Conservation (phyloP, 2,113 vertebrate species). For the Noturus placidus region DNA sequence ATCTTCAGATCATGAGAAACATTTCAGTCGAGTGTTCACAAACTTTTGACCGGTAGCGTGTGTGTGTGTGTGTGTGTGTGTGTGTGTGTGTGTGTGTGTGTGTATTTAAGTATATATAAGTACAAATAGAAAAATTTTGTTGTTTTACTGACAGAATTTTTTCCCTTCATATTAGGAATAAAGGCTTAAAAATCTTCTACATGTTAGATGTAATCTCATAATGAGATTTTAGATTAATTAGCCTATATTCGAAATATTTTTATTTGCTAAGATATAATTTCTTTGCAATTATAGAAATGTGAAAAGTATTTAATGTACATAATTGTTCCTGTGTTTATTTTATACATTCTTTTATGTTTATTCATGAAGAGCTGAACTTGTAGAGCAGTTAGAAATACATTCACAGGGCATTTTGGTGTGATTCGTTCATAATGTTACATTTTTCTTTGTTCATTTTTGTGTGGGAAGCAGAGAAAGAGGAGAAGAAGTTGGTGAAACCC, state of each 20-base stretch:
- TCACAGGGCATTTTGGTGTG: neutral
- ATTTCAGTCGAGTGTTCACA: too few species aligned
- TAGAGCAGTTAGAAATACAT: neutral
- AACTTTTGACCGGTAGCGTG: too few species aligned
- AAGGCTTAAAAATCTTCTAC: neutral
- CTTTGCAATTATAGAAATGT: neutral
- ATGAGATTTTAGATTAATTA: neutral
- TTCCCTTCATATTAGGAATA: neutral
- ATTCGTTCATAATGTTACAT: neutral
- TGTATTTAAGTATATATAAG: too few species aligned
- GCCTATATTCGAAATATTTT: neutral
- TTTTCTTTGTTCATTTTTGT: neutral
- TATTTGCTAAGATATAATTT: neutral
- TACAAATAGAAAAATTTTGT: too few species aligned
- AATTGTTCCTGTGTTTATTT: neutral
- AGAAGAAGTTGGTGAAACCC: conserved; percentile 79
- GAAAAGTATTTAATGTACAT: neutral
- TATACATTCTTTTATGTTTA: neutral
- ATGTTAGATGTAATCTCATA: neutral
- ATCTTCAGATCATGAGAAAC: too few species aligned
- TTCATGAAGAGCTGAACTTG: neutral
- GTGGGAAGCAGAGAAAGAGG: conserved; percentile 72
- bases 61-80: too few species aligned
- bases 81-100: too few species aligned
- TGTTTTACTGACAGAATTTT: too few species aligned